Conservation (phyloP, 2,113 vertebrate genomes). For the Carassius gibelio region DNA sequence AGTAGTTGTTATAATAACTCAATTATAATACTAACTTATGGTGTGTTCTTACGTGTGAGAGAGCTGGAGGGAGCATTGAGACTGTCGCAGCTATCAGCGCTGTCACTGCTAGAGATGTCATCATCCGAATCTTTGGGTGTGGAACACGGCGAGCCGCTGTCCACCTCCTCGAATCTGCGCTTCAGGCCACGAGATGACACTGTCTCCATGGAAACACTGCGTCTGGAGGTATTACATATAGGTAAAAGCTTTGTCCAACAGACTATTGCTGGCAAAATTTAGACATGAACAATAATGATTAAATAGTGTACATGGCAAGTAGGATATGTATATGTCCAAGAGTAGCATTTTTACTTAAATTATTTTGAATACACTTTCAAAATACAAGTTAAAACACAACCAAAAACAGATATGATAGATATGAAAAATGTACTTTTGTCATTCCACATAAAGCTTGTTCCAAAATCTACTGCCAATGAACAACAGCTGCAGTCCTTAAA, state of each 20-base stretch:
- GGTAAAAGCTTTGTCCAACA: constrained; percentile 2
- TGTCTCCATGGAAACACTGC: constrained; percentile 79
- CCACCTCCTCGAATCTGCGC: constrained; percentile 90
- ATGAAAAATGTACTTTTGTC: background rate
- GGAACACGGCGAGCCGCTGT: constrained; percentile 84
- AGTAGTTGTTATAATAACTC: background rate
- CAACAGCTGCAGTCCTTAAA: background rate
- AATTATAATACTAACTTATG: background rate
- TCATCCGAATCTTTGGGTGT: constrained; percentile 89
- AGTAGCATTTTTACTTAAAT: background rate
- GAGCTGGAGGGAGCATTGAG: constrained; percentile 86
- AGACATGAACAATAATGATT: constrained; percentile 1
- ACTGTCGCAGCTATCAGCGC: constrained; percentile 96
- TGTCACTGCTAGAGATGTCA: constrained; percentile 95
- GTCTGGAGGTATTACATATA: constrained; percentile 57
- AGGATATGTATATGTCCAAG: background rate
- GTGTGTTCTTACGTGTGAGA: constrained; percentile 83
- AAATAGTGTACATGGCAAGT: background rate
- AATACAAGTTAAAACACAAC: background rate
- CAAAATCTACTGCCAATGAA: background rate
- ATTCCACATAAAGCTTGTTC: background rate
- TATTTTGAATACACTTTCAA: background rate
- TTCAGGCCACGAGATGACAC: constrained; percentile 86
- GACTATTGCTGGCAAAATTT: background rate
- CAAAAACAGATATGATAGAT: background rate